Conservation (phyloP, 2,113 vertebrate species). For the Elaphurus davidianus region DNA sequence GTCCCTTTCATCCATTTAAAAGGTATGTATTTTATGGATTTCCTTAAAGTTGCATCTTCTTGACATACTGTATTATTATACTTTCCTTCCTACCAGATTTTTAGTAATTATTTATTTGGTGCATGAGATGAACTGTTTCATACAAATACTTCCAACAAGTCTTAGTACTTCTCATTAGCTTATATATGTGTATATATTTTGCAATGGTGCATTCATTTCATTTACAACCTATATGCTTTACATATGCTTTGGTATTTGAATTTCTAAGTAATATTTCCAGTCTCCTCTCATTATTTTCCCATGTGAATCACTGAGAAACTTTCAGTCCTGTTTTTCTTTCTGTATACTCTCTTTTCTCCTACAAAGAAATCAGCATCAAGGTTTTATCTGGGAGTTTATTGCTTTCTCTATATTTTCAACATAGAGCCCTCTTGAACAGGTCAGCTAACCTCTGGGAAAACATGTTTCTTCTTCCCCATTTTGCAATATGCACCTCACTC, state of each 20-base stretch:
- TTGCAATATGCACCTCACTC: not conserved
- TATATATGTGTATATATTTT: not conserved
- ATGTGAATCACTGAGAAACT: not conserved
- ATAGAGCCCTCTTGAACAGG: not conserved
- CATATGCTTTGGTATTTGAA: not conserved
- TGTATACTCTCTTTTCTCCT: not conserved
- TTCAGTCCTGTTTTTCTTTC: slow-evolving; percentile 33
- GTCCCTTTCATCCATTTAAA: not conserved
- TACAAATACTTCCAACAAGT: not conserved
- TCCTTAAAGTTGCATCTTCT: not conserved
- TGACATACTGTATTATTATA: not conserved
- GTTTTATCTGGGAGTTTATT: not conserved
- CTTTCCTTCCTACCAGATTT: not conserved
- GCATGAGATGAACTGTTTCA: not conserved
- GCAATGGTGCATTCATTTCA: not conserved
- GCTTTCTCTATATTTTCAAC: not conserved
- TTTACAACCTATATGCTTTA: not conserved
- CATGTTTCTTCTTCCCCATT: not conserved
- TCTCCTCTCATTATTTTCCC: slow-evolving; percentile 8
- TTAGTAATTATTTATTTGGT: not conserved
- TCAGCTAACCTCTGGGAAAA: not conserved
- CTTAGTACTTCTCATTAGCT: not conserved
- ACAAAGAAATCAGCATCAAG: not conserved
- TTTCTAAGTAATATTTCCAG: not conserved
- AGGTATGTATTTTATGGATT: not conserved